Evolutionary conservation across 2,113 vertebrate species (phyloP).

Genomic region (Pachypanchax playfairii): DNA sequence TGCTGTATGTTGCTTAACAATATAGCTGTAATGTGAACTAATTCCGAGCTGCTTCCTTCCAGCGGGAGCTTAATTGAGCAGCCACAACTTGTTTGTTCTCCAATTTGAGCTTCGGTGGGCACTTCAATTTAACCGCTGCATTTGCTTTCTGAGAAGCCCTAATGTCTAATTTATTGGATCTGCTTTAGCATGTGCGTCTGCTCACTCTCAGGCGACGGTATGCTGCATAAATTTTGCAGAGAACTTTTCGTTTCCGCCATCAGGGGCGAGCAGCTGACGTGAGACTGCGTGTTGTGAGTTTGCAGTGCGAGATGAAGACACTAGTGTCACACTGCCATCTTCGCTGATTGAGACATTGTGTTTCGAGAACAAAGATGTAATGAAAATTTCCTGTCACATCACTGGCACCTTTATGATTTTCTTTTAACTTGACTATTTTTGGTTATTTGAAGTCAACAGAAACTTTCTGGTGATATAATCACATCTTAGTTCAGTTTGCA

Average conservation of each 20-base stretch:
- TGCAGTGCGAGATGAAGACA: constrained; percentile 2
- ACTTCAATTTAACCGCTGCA: constrained; percentile 34
- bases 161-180: constrained; percentile 67
- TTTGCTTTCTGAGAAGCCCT: constrained; percentile 53
- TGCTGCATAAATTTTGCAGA: constrained; percentile 71
- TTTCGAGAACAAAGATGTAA: constrained; percentile 1
- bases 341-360: constrained; percentile 8
- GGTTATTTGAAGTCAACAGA: background rate
- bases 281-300: constrained; percentile 17
- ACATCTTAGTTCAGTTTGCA: no score
- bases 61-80: constrained; percentile 31
- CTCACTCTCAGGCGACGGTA: constrained; percentile 45
- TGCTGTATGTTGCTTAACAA: constrained; percentile 49
- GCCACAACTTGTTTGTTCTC: constrained; percentile 56
- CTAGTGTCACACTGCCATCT: constrained; percentile 11
- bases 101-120: constrained; percentile 52
- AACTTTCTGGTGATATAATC: no score
- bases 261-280: constrained; percentile 25
- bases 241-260: constrained; percentile 40
- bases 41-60: constrained; percentile 43
- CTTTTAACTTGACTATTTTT: background rate
- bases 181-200: constrained; percentile 47
- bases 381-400: constrained; percentile 3
- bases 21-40: constrained; percentile 41
- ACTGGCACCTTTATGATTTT: background rate